Percentiles rank a stretch among this genome's conserved stretches.
Conservation (phyloP, 30 jellyfish, hydroid and myxozoan genomes). For the Hydra vulgaris region DNA sequence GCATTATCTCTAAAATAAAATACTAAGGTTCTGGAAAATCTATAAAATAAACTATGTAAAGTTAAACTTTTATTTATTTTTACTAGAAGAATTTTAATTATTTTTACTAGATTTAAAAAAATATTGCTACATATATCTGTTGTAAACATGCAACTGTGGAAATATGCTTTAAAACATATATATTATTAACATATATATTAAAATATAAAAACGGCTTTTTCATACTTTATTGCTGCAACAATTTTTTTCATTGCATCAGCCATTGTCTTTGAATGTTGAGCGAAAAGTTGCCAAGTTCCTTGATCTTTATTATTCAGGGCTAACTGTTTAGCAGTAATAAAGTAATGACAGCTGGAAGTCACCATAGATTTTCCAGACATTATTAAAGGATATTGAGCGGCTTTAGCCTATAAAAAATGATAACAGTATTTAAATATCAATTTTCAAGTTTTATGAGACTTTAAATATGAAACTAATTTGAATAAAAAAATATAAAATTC, state of each 20-base stretch:
- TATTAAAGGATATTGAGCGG: slow-evolving; percentile 89
- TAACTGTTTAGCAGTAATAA: slow-evolving; percentile 64
- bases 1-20: slow-evolving; percentile 63
- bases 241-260: slow-evolving; percentile 96
- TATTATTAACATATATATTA: no score
- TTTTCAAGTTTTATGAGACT: no score
- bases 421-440: no score
- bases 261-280: slow-evolving; percentile 83
- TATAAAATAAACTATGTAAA: not conserved
- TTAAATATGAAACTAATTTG: no score
- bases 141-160: no score
- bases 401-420: slow-evolving; percentile 60
- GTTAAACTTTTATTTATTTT: no score
- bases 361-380: slow-evolving; percentile 95
- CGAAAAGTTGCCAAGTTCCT: slow-evolving; percentile 88
- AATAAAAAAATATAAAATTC: no score
- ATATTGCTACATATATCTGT: no score
- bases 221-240: slow-evolving; percentile 84
- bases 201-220: no score
- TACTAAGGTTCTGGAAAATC: not conserved
- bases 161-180: no score
- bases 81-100: no score
- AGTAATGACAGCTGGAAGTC: slow-evolving; percentile 81
- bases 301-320: slow-evolving; percentile 86
- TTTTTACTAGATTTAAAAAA: no score